Evolutionary conservation across 2,113 vertebrate species (phyloP), one percentile per base, ranked within the genome.

Genomic region (Acanthochromis polyacanthus): DNA sequence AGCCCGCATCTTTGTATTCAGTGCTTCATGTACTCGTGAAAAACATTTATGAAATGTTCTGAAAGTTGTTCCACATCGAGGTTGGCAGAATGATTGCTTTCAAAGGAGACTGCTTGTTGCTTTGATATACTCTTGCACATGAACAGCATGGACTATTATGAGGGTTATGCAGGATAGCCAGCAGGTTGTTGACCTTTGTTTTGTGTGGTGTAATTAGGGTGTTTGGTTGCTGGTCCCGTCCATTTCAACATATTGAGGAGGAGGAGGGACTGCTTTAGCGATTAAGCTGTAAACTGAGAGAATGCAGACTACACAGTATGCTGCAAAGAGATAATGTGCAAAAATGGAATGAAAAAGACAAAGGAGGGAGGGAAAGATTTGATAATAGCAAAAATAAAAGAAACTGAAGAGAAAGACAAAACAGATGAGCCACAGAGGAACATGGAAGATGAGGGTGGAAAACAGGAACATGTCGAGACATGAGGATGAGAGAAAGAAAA

Each of bases 151-250:
- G 30, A 52, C 25, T 25, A 25, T 25, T 25, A 10, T 51, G 51
- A 64, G 40, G 60, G 11, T 59, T 64, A 48, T 65, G 57, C 43
- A 59, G 75, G 75, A 69, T 28, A 43, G 50, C 30, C 55, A 53
- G 51, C 14, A 74, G 66, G 68, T 50, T 78, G 65, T 63, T 71
- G 69, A 89, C 76, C 79, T 83, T 86, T 77, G 46, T 32, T 73
- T 71, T 69, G 40, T 55, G 55, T 52, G 19, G n/a, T 61, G 63
- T 74, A 80, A 79, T 72, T 84, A 62, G 60, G 43, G 46, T 71
- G 73, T 75, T 77, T 83, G 71, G 79, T 56, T 36, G 32, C 48
- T 53, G 67, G 25, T 65, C 67, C 48, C 76, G 82, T 59, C 74
- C 22, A 67, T 81, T 65, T 82, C 36, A 68, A 75, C 32, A 72